A percentile compares a stretch with the other conserved stretches of the same genome.
phyloP scores from a whole-genome alignment of 2,888 invertebrate species.

The Zhuqinia jingwanae region DNA sequence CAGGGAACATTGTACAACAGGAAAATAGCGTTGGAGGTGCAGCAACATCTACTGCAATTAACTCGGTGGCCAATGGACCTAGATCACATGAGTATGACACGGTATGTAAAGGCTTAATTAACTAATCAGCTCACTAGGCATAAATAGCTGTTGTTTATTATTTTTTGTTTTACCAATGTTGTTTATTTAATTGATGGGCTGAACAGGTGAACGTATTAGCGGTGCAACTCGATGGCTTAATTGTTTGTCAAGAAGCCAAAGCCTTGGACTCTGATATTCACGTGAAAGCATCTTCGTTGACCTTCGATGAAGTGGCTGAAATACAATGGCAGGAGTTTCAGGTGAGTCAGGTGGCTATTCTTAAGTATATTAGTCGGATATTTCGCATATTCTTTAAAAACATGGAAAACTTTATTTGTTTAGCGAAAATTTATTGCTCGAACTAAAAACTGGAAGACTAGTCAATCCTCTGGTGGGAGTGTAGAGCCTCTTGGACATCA shows the following conservation, averaged over 20 bases:
- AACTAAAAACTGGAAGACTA: constrained; percentile 73
- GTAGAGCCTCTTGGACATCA: constrained; percentile 31
- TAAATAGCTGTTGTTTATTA: neutral
- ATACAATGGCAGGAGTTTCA: constrained; percentile 98
- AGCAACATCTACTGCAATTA: neutral
- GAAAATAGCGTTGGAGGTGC: neutral
- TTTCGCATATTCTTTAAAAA: neutral
- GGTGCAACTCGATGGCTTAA: constrained; percentile 88
- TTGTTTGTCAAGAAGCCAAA: constrained; percentile 87
- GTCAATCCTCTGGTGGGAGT: constrained; percentile 12
- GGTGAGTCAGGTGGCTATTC: constrained; percentile 82
- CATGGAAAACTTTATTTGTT: neutral
- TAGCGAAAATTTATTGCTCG: constrained; percentile 76
- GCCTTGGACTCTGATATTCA: constrained; percentile 86
- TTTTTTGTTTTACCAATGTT: neutral
- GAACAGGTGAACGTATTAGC: constrained; percentile 83
- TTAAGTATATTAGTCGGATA: neutral
- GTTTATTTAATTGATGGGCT: neutral
- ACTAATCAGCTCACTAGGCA: neutral
- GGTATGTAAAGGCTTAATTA: constrained; percentile 37
- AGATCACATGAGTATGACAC: constrained; percentile 58
- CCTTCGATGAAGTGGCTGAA: constrained; percentile 91
- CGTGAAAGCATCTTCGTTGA: constrained; percentile 87
- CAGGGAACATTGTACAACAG: neutral
- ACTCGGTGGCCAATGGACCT: constrained; percentile 55